These are phyloP conservation scores for Nemoura dubitans DNA, from an alignment of 2,888 invertebrate species.

Conservation along the genomic window DNA sequence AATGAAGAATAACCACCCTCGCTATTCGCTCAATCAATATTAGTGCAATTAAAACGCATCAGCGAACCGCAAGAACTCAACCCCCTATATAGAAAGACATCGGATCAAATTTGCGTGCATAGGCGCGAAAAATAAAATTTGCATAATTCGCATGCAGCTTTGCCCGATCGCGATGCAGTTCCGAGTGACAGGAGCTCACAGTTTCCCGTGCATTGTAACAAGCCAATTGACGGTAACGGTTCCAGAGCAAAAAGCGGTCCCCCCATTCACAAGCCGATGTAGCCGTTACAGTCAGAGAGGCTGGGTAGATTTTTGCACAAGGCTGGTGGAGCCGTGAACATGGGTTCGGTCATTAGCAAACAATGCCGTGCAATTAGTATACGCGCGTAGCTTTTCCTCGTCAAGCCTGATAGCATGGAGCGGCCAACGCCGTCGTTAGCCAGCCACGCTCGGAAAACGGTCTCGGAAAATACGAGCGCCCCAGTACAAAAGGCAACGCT, in stretches of 20 bases:
- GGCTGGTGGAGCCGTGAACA: background rate
- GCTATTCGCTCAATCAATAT: too few species aligned
- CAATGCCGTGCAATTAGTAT: slow-evolving; percentile 47
- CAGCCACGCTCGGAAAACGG: slow-evolving; percentile 1
- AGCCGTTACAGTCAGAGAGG: background rate
- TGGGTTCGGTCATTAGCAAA: slow-evolving; percentile 44
- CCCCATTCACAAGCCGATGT: background rate
- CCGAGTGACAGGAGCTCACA: background rate
- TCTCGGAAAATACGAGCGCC: background rate
- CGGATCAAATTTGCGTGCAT: too few species aligned
- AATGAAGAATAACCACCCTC: too few species aligned
- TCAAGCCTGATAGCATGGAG: background rate
- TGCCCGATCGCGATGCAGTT: background rate
- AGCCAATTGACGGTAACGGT: background rate
- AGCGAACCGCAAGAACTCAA: too few species aligned
- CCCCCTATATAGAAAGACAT: too few species aligned
- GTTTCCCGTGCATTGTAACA: background rate
- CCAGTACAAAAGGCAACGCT: background rate
- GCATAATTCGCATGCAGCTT: too few species aligned
- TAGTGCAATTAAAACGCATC: too few species aligned
- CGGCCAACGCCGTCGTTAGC: slow-evolving; percentile 5
- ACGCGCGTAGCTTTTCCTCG: background rate
- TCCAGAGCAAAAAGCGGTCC: background rate
- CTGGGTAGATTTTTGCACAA: background rate
- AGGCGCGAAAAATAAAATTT: too few species aligned